Base-by-base conservation (phyloP, 2,888 invertebrate species). In the Drosophila atripex region DNA sequence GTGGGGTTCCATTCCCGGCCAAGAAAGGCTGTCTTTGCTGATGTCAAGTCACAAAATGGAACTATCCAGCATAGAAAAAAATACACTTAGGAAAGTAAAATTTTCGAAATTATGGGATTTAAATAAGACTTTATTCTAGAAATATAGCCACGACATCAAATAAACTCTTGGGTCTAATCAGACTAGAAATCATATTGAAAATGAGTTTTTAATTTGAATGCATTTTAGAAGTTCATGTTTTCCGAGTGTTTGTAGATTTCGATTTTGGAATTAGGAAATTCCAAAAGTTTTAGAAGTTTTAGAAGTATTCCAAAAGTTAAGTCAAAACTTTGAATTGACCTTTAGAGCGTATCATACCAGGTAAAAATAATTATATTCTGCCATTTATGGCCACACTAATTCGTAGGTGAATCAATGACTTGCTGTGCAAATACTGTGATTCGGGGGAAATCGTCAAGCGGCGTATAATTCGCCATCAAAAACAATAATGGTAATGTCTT, bases 351-450 rank as follows among this genome's bases (percentile, higher is more conserved):
- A 54, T 43, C n/a, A 61, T 64, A 75, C 72, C 64, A 60, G 41
- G 49, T 58, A 76, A 70, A 39, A 78, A 75, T 75, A 65, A 76
- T 43, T 39, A 53, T 55, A 51, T 53, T 60, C n/a, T 35, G n/a
- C 32, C 47, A 75, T 73, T 82, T 86, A 80, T 82, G 60, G 51
- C 16, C 71, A 28, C 49, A 77, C 82, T 78, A 78, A 85, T 68
- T 49, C 41, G 35, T 28, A 28, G 55, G 65, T 55, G 70, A 71
- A 72, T 86, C 77, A 84, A 57, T 77, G 85, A 86, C 60, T 75
- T 55, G 50, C 32, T 70, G 53, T 16, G 71, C 56, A 79, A 82
- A 82, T 71, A 85, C 75, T 73, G 71, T 53, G 58, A 65, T 84
- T 86, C 84, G 73, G 71, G 21, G 65, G 85, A 84, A 84, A 76